Evolutionary conservation across 1,140 invertebrate species (phyloP), one percentile per base, ranked within the genome.

Genomic region (Bombus superbus): DNA sequence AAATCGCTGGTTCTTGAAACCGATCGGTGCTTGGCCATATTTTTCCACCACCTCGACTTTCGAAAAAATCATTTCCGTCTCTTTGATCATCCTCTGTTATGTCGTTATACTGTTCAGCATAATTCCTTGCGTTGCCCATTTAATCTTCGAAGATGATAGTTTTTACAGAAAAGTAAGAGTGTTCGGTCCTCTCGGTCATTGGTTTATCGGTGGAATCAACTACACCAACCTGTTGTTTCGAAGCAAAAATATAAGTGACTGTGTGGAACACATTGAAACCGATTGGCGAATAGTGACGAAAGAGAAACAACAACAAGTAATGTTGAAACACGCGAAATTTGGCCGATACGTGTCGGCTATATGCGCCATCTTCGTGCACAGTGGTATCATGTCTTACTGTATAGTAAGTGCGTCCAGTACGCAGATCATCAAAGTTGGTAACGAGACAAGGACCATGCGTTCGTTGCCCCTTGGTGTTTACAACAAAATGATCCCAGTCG

Each of bases 261-360:
- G 90, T 44, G 69, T 92, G 40, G 25, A 91, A 28, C 69, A 90
- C 2, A 28, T 91, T 5, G 44, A 89, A n/a, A 53, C 59, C 1
- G 89, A 91, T n/a, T 91, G 90, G 89, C 53, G 28, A 2, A 25
- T 44, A 0, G 53, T 87, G 18, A 80, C 77, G 10, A 83, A 59
- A 8, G 9, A 53, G 2, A 42, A 76, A n/a, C 69, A 88, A 0
- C 81, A 68, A 28, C 47, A 73, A 32, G 8, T 88, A 9, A 91
- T 92, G 88, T 13, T 90, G 42, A 82, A 47, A 11, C 80, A 66
- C 68, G 89, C 87, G 2, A 77, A 62, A 6, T 38, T 78, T 10
- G 85, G 85, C 13, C 85, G 81, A 5, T 86, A 69, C 44, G 68
- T 89, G 11, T 78, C 81, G 0, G 32, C 59, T 2, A 68, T 82